These are phyloP conservation scores for Orycteropus afer DNA, from an alignment of 2,113 vertebrate genomes.

Conservation along the genomic window DNA sequence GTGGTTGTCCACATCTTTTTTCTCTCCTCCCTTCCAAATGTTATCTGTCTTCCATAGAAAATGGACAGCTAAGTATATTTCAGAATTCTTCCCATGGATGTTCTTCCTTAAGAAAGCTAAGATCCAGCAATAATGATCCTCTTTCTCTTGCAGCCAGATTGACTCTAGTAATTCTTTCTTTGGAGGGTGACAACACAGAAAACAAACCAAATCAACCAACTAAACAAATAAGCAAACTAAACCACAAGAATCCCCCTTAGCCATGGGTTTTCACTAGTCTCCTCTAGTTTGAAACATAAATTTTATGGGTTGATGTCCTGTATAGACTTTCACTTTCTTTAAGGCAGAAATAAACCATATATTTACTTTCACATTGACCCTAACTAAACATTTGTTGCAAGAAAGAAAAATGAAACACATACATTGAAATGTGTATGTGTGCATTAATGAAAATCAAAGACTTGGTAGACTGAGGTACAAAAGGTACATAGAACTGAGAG, in stretches of 20 bases:
- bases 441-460: background rate
- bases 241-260: background rate
- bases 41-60: background rate
- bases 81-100: background rate
- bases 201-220: background rate
- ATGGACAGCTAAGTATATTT: background rate
- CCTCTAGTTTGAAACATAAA: background rate
- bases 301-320: background rate
- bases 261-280: background rate
- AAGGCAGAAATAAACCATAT: background rate
- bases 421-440: background rate
- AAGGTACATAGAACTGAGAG: background rate
- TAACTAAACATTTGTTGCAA: background rate
- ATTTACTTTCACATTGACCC: background rate
- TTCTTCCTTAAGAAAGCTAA: background rate
- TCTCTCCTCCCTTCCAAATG: background rate
- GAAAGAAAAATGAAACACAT: background rate
- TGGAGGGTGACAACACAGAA: background rate
- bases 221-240: background rate
- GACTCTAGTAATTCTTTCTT: background rate
- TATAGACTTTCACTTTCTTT: conserved; percentile 2
- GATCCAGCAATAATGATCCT: background rate
- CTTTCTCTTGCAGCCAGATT: background rate
- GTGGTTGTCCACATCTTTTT: background rate
- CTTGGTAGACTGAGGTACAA: background rate